A percentile compares a stretch with the other conserved stretches of the same genome.
Conservation (phyloP, 2,888 invertebrate genomes). For the Hofmannophila pseudospretella region DNA sequence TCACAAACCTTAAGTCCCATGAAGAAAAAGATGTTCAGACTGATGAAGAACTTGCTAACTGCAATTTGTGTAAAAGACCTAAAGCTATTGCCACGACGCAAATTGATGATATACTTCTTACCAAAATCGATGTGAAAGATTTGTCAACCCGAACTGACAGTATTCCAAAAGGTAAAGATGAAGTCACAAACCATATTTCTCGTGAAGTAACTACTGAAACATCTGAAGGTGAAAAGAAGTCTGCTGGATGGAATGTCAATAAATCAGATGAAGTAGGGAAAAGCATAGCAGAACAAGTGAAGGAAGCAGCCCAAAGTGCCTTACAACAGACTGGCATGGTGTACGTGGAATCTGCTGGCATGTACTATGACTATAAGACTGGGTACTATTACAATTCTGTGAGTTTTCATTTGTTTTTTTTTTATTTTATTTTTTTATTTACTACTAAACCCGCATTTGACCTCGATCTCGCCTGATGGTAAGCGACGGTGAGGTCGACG, state of each 20-base stretch:
- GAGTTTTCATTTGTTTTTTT: slow-evolving; percentile 49
- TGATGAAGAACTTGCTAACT: not conserved
- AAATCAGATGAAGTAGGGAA: slow-evolving; percentile 38
- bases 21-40: slow-evolving; percentile 3
- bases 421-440: too few relatives aligned
- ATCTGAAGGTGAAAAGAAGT: slow-evolving; percentile 9
- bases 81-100: not conserved
- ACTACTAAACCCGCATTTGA: too few relatives aligned
- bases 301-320: slow-evolving; percentile 85
- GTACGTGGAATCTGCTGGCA: slow-evolving; percentile 90
- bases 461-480: too few relatives aligned
- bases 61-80: not conserved
- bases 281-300: slow-evolving; percentile 86
- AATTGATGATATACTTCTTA: not conserved
- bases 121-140: slow-evolving; percentile 13
- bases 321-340: slow-evolving; percentile 87
- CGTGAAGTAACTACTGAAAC: slow-evolving; percentile 1
- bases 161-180: slow-evolving; percentile 1
- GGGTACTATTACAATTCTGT: slow-evolving; percentile 95
- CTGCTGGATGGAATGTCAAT: slow-evolving; percentile 37
- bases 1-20: not conserved
- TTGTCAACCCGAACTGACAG: slow-evolving; percentile 33
- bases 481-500: too few relatives aligned
- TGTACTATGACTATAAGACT: slow-evolving; percentile 92
- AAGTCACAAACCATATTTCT: not conserved